Base-by-base conservation (phyloP, 1,140 invertebrate genomes). In the Stenopsyche tienmushanensis region DNA sequence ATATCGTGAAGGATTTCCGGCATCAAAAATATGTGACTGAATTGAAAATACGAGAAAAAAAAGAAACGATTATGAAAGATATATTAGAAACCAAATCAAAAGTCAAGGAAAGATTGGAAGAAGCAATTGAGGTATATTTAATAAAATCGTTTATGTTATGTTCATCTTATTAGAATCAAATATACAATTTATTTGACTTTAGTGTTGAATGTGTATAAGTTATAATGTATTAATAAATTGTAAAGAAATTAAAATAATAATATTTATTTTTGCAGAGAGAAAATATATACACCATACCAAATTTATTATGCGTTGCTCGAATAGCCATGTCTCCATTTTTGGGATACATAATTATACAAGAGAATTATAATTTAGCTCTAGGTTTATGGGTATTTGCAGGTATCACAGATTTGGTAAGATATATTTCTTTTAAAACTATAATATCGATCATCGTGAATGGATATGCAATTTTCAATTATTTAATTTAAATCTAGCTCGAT, bases 251-350 rank as follows among this genome's bases (percentile, higher is more conserved):
- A 17, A 39, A 52, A 5, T 47, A 5, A 41, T 47, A 34, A 34
- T 42, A 25, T 25, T 57, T 25, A 47, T 39, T 2, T 66, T 85
- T 85, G 72, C 77, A 88, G 85, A 89, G 83, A 74, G 94, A 98
- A 81, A 96, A 96, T 80, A 88, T 97, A 62, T 90, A 91, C 76
- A 98, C 96, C 0, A 83, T 98, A 70, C 96, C 96, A 25, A 98
- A 98, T 79, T 80, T 94, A 26, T 77, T 98, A 44, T 97, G 93
- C 75, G 78, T 93, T 8, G 82, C 87, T 25, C 82, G 96, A 72
- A 96, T 98, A 72, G 76, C 86, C 2, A 81, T 92, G 53, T 90
- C 94, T 3, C 96, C 96, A 10, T 88, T 90, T 74, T 81, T 98
- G 34, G 92, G 91, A 26, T 94, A 94, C 79, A 81, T 90, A 53